Conservation (phyloP, 2,888 invertebrate species). For the Drosophila melanocephala region DNA sequence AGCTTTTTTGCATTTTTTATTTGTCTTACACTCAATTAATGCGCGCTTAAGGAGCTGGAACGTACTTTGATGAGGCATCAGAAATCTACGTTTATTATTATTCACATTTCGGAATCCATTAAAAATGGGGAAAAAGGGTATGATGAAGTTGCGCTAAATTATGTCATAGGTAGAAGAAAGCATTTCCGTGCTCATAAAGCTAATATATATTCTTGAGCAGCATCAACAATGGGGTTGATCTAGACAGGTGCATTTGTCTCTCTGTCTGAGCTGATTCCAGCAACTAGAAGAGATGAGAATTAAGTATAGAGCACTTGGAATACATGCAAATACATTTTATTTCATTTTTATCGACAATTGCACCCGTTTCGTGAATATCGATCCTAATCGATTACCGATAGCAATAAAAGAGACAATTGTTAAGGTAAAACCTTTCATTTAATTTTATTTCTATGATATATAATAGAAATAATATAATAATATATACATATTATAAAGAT, state of each 20-base stretch:
- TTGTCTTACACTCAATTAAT: slow-evolving; percentile 19
- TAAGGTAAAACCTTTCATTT: no score
- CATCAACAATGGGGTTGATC: background rate
- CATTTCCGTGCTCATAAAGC: no score
- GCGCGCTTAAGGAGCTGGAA: slow-evolving; percentile 19
- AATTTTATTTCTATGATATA: no score
- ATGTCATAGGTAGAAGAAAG: background rate
- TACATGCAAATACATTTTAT: background rate
- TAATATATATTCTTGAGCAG: background rate
- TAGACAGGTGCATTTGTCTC: background rate
- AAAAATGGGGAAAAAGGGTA: background rate
- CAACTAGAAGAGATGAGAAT: background rate
- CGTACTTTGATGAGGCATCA: background rate
- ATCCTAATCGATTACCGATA: background rate
- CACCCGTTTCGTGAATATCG: background rate
- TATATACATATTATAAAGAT: background rate
- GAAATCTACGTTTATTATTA: background rate
- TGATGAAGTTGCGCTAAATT: background rate
- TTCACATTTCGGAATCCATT: background rate
- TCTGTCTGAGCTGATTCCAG: background rate
- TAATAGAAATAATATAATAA: no score
- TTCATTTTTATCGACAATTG: background rate
- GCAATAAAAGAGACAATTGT: background rate
- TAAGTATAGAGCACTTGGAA: background rate
- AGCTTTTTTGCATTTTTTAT: background rate